A percentile compares a stretch with the other conserved stretches of the same genome.
phyloP scores from a whole-genome alignment of 2,113 vertebrate genomes.

The Gnathonemus longibarbis region DNA sequence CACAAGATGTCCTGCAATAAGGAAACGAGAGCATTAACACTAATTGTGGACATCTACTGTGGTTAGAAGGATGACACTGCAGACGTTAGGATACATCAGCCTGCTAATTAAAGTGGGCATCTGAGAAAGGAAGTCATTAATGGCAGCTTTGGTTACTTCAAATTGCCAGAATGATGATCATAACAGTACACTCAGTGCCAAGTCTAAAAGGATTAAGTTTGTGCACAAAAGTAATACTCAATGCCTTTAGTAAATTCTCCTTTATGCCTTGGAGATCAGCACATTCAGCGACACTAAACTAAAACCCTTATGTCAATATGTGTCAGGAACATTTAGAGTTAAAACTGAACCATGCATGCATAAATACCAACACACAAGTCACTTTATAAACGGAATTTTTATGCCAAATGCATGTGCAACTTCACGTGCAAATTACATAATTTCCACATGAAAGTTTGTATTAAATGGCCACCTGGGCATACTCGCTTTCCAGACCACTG shows the following conservation, averaged over 20 bases:
- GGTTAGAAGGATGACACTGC: not conserved
- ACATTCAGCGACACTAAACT: not conserved
- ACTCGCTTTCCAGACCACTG: not conserved
- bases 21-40: not conserved
- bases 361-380: not conserved
- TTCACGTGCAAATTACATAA: not conserved
- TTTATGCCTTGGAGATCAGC: not conserved
- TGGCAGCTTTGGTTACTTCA: not conserved
- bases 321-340: not conserved
- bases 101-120: not conserved
- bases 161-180: not conserved
- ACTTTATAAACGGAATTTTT: not conserved
- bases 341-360: not conserved
- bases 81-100: not conserved
- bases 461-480: not conserved
- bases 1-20: slow-evolving; percentile 63
- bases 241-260: not conserved
- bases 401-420: not conserved
- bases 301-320: not conserved
- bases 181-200: not conserved
- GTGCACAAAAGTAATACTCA: not conserved
- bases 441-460: not conserved
- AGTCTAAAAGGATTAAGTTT: not conserved
- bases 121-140: not conserved
- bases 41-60: not conserved